Evolutionary conservation across 2,888 invertebrate genomes (phyloP).

Genomic region (Ectobius pallidus): DNA sequence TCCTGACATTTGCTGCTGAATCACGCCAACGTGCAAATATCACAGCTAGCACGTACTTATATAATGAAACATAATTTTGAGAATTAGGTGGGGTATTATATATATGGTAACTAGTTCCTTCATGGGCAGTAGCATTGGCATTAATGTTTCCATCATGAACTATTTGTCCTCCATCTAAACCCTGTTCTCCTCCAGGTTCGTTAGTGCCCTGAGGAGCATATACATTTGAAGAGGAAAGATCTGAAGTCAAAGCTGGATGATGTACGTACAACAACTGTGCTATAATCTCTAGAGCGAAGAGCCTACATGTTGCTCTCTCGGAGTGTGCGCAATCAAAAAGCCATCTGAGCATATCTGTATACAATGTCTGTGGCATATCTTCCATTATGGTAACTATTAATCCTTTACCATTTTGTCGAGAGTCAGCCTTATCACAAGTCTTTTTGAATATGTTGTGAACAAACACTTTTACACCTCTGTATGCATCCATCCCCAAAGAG

Average conservation of each 20-base stretch:
- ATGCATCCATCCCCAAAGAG: background rate
- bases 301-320: conserved; percentile 4
- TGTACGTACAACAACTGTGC: background rate
- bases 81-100: too few relatives aligned
- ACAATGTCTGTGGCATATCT: background rate
- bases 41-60: conserved; percentile 6
- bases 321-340: conserved; percentile 1
- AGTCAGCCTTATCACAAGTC: background rate
- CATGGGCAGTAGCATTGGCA: too few relatives aligned
- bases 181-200: too few relatives aligned
- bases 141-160: too few relatives aligned
- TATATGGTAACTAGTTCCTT: too few relatives aligned
- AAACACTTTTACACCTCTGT: background rate
- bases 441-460: background rate
- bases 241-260: too few relatives aligned
- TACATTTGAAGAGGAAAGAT: too few relatives aligned
- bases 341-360: background rate
- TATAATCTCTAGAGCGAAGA: background rate
- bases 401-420: background rate
- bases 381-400: background rate
- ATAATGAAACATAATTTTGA: background rate
- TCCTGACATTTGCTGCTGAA: background rate
- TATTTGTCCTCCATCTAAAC: too few relatives aligned
- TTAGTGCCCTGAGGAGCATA: too few relatives aligned
- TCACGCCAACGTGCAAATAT: conserved; percentile 18